phyloP scores from a whole-genome alignment of 2,113 vertebrate species.

The Xiphorhynchus elegans region DNA sequence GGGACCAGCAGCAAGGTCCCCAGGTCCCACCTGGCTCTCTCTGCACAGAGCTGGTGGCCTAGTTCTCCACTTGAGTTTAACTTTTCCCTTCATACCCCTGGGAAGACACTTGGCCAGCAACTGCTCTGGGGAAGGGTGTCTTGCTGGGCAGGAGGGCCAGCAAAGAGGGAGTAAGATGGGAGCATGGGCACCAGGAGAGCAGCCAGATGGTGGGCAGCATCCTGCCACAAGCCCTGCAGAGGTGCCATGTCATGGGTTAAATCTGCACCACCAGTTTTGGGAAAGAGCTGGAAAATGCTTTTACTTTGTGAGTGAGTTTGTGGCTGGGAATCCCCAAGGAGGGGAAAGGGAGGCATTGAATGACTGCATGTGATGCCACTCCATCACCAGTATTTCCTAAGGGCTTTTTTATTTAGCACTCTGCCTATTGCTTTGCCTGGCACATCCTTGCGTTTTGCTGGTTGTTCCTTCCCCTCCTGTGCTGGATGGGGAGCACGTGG shows the following conservation, averaged over 20 bases:
- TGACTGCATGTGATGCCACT: accelerated
- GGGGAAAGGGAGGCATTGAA: not conserved
- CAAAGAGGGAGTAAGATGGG: not conserved
- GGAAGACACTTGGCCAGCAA: not conserved
- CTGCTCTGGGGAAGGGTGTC: not conserved
- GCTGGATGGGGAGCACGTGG: not conserved
- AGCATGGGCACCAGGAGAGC: accelerated
- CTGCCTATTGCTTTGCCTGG: not conserved
- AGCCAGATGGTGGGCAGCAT: not conserved
- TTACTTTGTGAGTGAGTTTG: accelerated
- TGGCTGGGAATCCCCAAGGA: not conserved
- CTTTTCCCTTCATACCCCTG: accelerated
- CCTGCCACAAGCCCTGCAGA: not conserved
- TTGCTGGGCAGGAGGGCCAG: accelerated
- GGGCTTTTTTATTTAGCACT: not conserved
- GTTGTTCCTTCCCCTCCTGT: not conserved
- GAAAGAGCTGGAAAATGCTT: not conserved
- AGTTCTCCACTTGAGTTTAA: not conserved
- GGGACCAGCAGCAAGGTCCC: accelerated
- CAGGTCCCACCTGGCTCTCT: not conserved
- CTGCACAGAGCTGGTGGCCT: not conserved
- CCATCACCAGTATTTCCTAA: not conserved
- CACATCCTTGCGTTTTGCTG: not conserved
- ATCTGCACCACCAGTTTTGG: not conserved
- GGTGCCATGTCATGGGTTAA: not conserved